Conservation (phyloP, 1,140 invertebrate species). For the Alviniconcha marisindica region DNA sequence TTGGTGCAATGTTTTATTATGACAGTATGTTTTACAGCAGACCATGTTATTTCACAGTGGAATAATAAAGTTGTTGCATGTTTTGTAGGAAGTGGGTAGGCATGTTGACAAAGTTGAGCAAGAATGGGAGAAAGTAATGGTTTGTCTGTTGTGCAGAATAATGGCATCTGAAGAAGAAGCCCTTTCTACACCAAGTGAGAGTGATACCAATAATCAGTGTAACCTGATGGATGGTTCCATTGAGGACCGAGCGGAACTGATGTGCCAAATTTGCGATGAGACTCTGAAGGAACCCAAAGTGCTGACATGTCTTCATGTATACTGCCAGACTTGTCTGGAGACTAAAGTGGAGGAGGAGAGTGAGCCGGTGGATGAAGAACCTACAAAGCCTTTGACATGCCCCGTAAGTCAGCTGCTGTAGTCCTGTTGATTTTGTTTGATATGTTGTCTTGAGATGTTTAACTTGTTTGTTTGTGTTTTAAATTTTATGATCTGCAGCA, state of each 20-base stretch:
- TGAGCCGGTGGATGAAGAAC: slow-evolving; percentile 28
- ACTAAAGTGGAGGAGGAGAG: slow-evolving; percentile 83
- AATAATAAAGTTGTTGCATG: too few relatives aligned
- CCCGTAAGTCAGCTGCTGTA: too few relatives aligned
- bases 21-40: too few relatives aligned
- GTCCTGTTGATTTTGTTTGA: too few relatives aligned
- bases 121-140: too few relatives aligned
- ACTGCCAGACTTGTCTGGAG: slow-evolving; percentile 92
- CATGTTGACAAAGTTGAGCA: too few relatives aligned
- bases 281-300: slow-evolving; percentile 88
- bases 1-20: too few relatives aligned
- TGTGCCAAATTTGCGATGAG: slow-evolving; percentile 79
- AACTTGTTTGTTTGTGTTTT: not conserved
- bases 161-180: not conserved
- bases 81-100: too few relatives aligned
- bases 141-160: not conserved
- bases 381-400: not conserved
- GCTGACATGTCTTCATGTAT: slow-evolving; percentile 93
- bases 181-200: not conserved
- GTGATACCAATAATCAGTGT: not conserved
- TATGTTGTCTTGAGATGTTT: too few relatives aligned
- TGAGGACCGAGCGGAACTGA: slow-evolving; percentile 9
- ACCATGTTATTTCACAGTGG: too few relatives aligned
- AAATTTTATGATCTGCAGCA: too few relatives aligned
- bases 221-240: slow-evolving; percentile 12